Conservation (phyloP, 1,140 invertebrate genomes). For the Potamilus streckersoni region DNA sequence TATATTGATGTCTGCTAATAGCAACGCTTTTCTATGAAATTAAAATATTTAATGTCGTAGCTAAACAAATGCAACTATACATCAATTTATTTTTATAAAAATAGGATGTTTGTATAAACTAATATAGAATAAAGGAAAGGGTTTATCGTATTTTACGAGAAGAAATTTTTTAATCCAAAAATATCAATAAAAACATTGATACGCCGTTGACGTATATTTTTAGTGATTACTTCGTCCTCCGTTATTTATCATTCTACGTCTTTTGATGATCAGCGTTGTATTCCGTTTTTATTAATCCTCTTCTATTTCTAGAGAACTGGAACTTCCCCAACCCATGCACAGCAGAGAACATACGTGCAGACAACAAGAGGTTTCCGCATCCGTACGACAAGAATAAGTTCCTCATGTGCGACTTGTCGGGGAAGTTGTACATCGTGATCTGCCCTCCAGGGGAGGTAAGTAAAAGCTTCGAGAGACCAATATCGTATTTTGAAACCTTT, state of each 20-base stretch:
- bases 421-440: slow-evolving; percentile 39
- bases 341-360: slow-evolving; percentile 24
- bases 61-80: no score
- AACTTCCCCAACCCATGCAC: slow-evolving; percentile 43
- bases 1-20: no score
- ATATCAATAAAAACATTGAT: background rate
- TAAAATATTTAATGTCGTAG: no score
- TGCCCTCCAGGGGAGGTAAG: slow-evolving; percentile 37
- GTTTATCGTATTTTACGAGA: background rate
- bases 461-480: background rate
- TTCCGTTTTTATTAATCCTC: background rate
- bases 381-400: slow-evolving; percentile 40
- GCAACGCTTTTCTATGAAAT: no score
- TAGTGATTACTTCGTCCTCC: background rate
- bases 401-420: slow-evolving; percentile 37
- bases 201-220: background rate
- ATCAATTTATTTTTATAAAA: no score
- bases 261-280: background rate
- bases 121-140: no score
- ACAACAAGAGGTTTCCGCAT: slow-evolving; percentile 34
- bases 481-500: background rate
- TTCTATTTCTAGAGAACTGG: slow-evolving; percentile 38
- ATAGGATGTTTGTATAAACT: no score
- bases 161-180: background rate
- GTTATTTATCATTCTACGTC: background rate